A percentile compares a stretch with the other conserved stretches of the same genome.
phyloP scores from a whole-genome alignment of 2,888 invertebrate species.

The Hedychridium roseum region DNA sequence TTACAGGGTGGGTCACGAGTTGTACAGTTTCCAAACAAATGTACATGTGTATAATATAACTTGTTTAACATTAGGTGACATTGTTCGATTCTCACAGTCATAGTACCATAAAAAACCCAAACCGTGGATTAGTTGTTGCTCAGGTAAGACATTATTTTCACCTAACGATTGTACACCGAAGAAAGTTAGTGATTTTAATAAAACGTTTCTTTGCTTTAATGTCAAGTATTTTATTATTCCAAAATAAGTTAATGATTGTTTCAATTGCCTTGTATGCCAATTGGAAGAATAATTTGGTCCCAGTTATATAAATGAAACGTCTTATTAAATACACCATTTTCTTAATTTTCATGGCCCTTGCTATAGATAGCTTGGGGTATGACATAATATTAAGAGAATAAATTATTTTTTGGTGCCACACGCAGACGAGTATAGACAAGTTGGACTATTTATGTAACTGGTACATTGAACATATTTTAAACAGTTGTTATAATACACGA shows the following conservation, averaged over 20 bases:
- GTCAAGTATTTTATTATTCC: neutral
- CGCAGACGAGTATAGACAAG: slow-evolving; percentile 44
- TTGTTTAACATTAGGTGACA: slow-evolving; percentile 56
- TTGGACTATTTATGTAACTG: slow-evolving; percentile 64
- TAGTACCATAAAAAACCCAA: slow-evolving; percentile 47
- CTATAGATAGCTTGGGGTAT: too few species aligned
- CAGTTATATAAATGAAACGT: too few species aligned
- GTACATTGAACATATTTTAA: slow-evolving; percentile 59
- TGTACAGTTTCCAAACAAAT: neutral
- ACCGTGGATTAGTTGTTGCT: slow-evolving; percentile 66
- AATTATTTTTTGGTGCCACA: too few species aligned
- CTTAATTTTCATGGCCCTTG: too few species aligned
- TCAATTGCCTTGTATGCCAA: too few species aligned
- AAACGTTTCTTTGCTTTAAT: slow-evolving; percentile 3
- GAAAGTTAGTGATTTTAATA: slow-evolving; percentile 11
- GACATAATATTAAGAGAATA: slow-evolving; percentile 24
- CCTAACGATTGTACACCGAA: too few species aligned
- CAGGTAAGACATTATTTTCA: slow-evolving; percentile 59
- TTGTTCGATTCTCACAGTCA: slow-evolving; percentile 66
- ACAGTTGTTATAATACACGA: slow-evolving; percentile 61
- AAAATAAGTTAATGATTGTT: slow-evolving; percentile 4
- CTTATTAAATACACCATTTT: too few species aligned
- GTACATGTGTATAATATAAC: neutral
- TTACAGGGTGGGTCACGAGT: slow-evolving; percentile 46
- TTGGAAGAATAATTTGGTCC: too few species aligned